Evolutionary conservation across 2,888 invertebrate species (phyloP).

Genomic region (Hemaris fuciformis): DNA sequence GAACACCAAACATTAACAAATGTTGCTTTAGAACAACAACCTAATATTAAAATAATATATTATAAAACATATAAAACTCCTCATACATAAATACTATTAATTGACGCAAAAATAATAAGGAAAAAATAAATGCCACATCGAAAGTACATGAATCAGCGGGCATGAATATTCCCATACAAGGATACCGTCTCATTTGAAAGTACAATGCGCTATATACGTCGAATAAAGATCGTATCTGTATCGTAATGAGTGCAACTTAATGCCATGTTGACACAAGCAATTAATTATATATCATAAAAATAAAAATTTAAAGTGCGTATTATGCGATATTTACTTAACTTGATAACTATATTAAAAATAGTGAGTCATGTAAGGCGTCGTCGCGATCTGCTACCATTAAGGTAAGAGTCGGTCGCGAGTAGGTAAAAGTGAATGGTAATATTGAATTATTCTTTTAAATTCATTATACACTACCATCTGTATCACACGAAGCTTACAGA

Average conservation of each 20-base stretch:
- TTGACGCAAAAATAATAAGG: neutral
- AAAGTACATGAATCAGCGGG: neutral
- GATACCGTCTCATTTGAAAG: neutral
- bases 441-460: neutral
- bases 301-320: neutral
- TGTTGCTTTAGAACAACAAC: too few relatives aligned
- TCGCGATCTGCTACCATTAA: neutral
- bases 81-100: neutral
- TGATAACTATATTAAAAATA: constrained; percentile 5
- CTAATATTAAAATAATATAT: too few relatives aligned
- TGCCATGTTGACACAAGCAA: constrained; percentile 3
- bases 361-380: neutral
- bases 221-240: neutral
- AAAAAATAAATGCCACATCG: neutral
- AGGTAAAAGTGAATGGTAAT: neutral
- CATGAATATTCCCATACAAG: neutral
- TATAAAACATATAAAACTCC: neutral
- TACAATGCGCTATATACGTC: neutral
- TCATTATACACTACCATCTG: neutral
- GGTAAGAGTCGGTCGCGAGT: neutral
- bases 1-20: too few relatives aligned
- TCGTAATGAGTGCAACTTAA: neutral
- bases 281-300: constrained; percentile 2
- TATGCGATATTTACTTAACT: neutral
- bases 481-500: neutral